Evolutionary conservation across 2,888 invertebrate genomes (phyloP).

Genomic region (Seira sanloemensis): DNA sequence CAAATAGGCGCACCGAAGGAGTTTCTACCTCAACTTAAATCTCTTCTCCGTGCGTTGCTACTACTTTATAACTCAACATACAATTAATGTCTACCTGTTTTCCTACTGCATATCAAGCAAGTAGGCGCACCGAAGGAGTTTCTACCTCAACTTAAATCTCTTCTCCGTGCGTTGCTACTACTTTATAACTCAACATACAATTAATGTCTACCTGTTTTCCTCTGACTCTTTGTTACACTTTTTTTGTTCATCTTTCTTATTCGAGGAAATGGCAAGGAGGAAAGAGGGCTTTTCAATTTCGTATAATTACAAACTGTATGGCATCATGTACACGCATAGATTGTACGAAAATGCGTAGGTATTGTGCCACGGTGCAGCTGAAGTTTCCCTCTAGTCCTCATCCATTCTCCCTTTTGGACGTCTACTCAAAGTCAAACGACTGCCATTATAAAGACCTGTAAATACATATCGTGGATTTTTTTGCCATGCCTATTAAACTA

Average conservation of each 20-base stretch:
- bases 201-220: background rate
- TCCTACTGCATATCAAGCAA: background rate
- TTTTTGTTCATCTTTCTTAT: background rate
- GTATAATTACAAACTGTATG: background rate
- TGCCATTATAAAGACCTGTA: too few species aligned
- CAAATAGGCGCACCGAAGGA: background rate
- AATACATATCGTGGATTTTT: too few species aligned
- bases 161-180: background rate
- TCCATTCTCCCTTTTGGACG: too few species aligned
- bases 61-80: background rate
- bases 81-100: conserved; percentile 2
- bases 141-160: background rate
- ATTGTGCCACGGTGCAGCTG: too few species aligned
- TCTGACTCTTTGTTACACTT: background rate
- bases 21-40: background rate
- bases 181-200: conserved; percentile 1
- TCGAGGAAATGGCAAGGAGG: background rate
- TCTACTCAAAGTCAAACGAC: too few species aligned
- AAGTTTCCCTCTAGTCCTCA: too few species aligned
- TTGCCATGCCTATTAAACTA: too few species aligned
- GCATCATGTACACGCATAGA: background rate
- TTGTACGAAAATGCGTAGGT: background rate
- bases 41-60: background rate
- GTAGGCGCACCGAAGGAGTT: background rate
- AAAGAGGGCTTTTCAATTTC: background rate